Conservation (phyloP, 2,113 vertebrate species). For the Hippocampus barbouri region DNA sequence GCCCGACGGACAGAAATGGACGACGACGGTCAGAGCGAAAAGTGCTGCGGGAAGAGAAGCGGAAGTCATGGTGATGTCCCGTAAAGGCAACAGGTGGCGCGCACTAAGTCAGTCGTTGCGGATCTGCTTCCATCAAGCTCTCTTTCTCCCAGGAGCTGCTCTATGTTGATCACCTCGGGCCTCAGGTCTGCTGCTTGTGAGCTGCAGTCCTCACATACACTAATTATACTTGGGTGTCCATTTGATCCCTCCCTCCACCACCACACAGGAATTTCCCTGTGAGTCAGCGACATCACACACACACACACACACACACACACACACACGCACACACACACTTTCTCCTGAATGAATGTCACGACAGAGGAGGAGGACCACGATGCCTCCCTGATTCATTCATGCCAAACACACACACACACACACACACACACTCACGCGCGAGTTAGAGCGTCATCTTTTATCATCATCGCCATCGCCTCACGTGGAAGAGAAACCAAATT, state of each 20-base stretch:
- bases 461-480: constrained; percentile 50
- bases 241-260: constrained; percentile 70
- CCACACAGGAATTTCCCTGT: constrained; percentile 72
- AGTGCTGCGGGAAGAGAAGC: constrained; percentile 73
- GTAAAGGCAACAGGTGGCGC: background rate
- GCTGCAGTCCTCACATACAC: constrained; percentile 59
- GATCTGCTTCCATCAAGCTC: background rate
- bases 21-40: constrained; percentile 76
- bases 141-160: background rate
- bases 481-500: constrained; percentile 56
- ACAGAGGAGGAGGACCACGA: constrained; percentile 53
- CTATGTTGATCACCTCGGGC: background rate
- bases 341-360: constrained; percentile 59
- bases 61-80: constrained; percentile 77
- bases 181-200: constrained; percentile 14
- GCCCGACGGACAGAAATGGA: constrained; percentile 57
- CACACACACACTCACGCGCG: constrained; percentile 11
- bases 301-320: constrained; percentile 18
- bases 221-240: constrained; percentile 72
- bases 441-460: constrained; percentile 48
- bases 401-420: constrained; percentile 31
- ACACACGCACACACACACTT: constrained; percentile 11
- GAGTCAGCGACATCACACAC: constrained; percentile 51
- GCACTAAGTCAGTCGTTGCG: background rate
- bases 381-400: constrained; percentile 66